These are phyloP conservation scores for Synergus itoensis DNA, from an alignment of 2,888 invertebrate genomes.

Conservation along the genomic window DNA sequence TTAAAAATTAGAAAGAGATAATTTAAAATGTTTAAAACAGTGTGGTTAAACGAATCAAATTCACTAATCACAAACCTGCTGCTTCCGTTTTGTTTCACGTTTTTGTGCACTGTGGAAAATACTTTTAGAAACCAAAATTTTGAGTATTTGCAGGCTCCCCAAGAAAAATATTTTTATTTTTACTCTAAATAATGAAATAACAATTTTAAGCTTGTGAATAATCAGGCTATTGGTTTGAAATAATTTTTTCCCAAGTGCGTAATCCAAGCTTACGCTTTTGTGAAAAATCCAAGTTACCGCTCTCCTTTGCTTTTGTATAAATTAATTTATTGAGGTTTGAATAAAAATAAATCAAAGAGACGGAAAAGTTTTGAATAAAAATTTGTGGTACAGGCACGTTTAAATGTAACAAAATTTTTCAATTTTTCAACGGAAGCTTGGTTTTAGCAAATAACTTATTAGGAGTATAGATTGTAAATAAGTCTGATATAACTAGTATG, in stretches of 20 bases:
- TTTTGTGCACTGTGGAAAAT: conserved; percentile 28
- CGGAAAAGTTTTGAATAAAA: background rate
- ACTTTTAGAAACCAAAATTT: background rate
- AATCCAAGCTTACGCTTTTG: conserved; percentile 29
- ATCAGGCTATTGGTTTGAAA: conserved; percentile 10
- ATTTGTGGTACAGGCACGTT: background rate
- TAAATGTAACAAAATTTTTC: background rate
- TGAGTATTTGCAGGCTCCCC: background rate
- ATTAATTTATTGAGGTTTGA: background rate
- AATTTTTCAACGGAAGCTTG: background rate
- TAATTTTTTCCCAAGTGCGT: conserved; percentile 21
- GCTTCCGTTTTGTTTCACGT: conserved; percentile 46
- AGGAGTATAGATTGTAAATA: background rate
- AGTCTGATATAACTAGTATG: conserved; percentile 13
- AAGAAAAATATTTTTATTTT: background rate
- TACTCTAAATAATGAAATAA: background rate
- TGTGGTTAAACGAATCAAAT: conserved; percentile 34
- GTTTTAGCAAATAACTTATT: background rate
- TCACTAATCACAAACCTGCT: conserved; percentile 51
- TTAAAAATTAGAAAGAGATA: background rate
- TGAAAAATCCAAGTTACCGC: background rate
- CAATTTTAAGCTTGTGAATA: conserved; percentile 8
- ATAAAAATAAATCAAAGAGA: background rate
- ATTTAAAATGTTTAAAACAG: background rate
- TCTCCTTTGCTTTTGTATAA: conserved; percentile 18